Evolutionary conservation across 2,888 invertebrate species (phyloP).

Genomic region (Lordiphosa fenestrarum): DNA sequence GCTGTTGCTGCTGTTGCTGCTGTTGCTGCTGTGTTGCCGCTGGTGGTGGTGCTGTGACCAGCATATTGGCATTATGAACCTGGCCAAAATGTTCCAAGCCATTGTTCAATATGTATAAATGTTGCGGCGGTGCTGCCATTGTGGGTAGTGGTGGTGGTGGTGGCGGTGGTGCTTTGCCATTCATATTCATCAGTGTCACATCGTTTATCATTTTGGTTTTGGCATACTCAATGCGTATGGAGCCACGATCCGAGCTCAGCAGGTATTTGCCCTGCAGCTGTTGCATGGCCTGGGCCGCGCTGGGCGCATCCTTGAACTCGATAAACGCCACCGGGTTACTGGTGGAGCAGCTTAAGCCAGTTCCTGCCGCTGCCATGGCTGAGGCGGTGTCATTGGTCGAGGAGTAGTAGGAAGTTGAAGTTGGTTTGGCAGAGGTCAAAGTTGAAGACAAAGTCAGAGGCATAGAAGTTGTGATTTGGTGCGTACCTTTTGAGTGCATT

Average conservation of each 20-base stretch:
- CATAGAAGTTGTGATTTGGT: constrained; percentile 79
- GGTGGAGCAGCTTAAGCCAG: constrained; percentile 63
- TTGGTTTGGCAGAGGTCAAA: constrained; percentile 71
- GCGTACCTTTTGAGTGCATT: constrained; percentile 91
- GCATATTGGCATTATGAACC: constrained; percentile 35
- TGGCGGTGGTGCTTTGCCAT: constrained; percentile 31
- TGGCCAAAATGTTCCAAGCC: constrained; percentile 40
- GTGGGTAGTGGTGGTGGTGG: constrained; percentile 24
- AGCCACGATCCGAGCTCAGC: constrained; percentile 97
- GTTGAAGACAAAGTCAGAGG: constrained; percentile 76
- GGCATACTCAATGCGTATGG: constrained; percentile 99
- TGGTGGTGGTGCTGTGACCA: constrained; percentile 36
- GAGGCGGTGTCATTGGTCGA: constrained; percentile 27
- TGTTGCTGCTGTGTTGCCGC: constrained; percentile 43
- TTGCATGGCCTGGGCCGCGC: constrained; percentile 95
- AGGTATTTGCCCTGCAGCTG: constrained; percentile 97
- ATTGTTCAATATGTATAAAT: constrained; percentile 71
- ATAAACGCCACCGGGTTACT: constrained; percentile 96
- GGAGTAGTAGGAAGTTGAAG: constrained; percentile 68
- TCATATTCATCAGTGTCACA: constrained; percentile 42
- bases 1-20: constrained; percentile 3
- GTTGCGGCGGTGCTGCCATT: constrained; percentile 42
- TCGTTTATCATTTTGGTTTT: constrained; percentile 98
- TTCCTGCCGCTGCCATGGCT: constrained; percentile 25
- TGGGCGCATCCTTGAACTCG: constrained; percentile 96